Base-by-base conservation (phyloP, 92 coral and sea anemone species). In the Paragorgia papillata region DNA sequence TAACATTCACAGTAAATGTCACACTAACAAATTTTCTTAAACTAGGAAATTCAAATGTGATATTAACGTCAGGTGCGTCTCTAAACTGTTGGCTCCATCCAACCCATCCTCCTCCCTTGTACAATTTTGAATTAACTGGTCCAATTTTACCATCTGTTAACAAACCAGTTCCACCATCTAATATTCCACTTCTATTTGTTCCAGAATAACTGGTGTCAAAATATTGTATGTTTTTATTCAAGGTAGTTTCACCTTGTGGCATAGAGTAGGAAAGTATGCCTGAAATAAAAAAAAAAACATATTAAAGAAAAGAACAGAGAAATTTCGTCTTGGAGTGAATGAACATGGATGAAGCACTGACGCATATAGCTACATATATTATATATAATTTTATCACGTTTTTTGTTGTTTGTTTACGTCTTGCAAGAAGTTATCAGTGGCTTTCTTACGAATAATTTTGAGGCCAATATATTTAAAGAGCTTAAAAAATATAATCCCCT, bases 101-200 rank as follows among this genome's bases (percentile, higher is more conserved):
- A 44, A 71, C 64, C 78, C 78, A 71, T 19, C 64, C 78, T 22
- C 35, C 20, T 29, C 78, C 78, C 10, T 34, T 9, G 6, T 27
- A 13, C 27, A 53, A 29, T 26, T 53, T 71, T 22, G 53, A 19
- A 20, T 54, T 27, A 53, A n/a, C 64, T 0, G 64, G 64, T 32
- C 64, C 78, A 55, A 55, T 21, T 33, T 53, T 22, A 58, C 78
- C 78, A 71, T 71, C 78, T 18, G 78, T 71, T 21, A 71, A 58
- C 33, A 71, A 49, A 21, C 78, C 78, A 30, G 64, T 33, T 9
- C 78, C 78, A 53, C 25, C 64, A 22, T 53, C 18, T 28, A 0
- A 54, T 29, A 71, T 7, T 7, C 50, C 50, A 53, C 35, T 54
- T 0, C 10, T 22, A 53, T 15, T 31, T 50, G 1, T 27, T 37